phyloP scores from a whole-genome alignment of 1,140 invertebrate genomes.

The Heliothis subflexa region DNA sequence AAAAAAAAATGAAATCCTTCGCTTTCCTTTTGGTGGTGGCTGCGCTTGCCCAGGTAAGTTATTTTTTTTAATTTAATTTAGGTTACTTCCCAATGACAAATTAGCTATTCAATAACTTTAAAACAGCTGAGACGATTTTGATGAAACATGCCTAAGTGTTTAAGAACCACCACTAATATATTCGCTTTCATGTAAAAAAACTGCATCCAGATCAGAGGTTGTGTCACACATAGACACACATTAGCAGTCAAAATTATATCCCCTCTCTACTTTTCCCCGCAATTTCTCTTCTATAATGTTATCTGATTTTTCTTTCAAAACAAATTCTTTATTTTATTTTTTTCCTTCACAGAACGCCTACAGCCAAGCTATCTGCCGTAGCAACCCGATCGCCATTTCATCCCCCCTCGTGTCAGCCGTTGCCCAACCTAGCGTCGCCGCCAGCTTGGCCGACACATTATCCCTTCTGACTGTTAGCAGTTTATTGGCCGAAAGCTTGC shows the following conservation, averaged over 20 bases:
- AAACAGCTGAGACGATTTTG: neutral
- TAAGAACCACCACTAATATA: too few species aligned
- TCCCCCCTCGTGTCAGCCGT: constrained; percentile 38
- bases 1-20: constrained; percentile 55
- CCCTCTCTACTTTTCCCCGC: too few species aligned
- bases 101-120: neutral
- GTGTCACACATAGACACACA: too few species aligned
- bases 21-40: constrained; percentile 44
- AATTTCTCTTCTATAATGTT: too few species aligned
- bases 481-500: constrained; percentile 70
- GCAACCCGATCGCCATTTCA: neutral
- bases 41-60: constrained; percentile 53
- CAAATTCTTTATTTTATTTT: neutral
- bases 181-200: too few species aligned
- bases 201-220: too few species aligned
- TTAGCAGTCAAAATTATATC: too few species aligned
- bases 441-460: constrained; percentile 71
- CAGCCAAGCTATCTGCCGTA: constrained; percentile 33
- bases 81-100: too few species aligned
- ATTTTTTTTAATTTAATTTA: neutral
- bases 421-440: constrained; percentile 60
- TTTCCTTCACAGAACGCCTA: constrained; percentile 45
- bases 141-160: too few species aligned
- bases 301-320: too few species aligned
- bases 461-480: constrained; percentile 75